Percentiles rank a stretch among this genome's conserved stretches.
phyloP scores from a whole-genome alignment of 2,113 vertebrate species.

The Caretta caretta region DNA sequence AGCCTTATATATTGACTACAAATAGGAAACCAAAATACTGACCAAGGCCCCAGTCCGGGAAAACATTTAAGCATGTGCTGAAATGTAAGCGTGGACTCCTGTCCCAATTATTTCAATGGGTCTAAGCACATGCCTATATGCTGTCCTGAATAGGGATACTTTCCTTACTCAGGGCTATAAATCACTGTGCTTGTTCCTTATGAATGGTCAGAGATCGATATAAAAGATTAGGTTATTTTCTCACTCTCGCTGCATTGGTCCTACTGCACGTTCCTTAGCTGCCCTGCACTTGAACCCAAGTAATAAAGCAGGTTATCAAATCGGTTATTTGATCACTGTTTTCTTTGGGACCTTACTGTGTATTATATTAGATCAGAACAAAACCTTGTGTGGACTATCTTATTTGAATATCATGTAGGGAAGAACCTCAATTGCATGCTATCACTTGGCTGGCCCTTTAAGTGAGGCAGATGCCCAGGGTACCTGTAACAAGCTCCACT shows the following conservation, averaged over 20 bases:
- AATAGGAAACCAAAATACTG: background rate
- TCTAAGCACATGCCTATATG: background rate
- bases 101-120: background rate
- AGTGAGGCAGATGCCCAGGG: background rate
- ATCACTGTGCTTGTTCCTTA: background rate
- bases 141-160: background rate
- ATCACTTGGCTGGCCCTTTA: background rate
- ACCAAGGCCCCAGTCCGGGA: background rate
- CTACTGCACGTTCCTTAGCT: background rate
- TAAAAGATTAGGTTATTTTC: background rate
- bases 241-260: background rate
- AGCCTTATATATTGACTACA: background rate
- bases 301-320: background rate
- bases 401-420: background rate
- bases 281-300: background rate
- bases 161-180: background rate
- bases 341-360: background rate
- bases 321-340: background rate
- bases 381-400: background rate
- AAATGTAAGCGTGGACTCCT: background rate
- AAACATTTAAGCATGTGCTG: background rate
- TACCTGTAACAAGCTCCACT: background rate
- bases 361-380: background rate
- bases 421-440: background rate
- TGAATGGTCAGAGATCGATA: background rate